These are phyloP conservation scores for Ctenomys sociabilis DNA, from an alignment of 2,113 vertebrate genomes.

Conservation along the genomic window DNA sequence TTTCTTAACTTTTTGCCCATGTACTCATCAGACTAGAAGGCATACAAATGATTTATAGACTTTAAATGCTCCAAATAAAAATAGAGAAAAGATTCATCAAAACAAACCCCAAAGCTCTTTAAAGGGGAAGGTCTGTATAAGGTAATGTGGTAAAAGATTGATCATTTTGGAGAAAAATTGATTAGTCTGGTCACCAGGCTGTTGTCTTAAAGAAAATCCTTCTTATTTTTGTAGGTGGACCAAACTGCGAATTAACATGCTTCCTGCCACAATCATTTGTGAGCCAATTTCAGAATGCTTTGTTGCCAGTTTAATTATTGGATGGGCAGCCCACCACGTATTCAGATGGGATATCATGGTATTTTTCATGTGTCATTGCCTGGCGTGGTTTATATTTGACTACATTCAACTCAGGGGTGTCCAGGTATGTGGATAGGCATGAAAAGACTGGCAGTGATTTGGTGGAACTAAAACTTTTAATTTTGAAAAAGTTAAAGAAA, in stretches of 20 bases:
- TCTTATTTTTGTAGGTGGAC: slow-evolving; percentile 91
- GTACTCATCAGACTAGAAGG: not conserved
- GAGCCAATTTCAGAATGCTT: slow-evolving; percentile 99
- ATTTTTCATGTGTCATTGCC: slow-evolving; percentile 99
- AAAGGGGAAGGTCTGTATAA: not conserved
- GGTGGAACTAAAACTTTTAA: slow-evolving; percentile 30
- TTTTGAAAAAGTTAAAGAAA: slow-evolving; percentile 41
- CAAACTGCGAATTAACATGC: slow-evolving; percentile 97
- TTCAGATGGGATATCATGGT: slow-evolving; percentile 99
- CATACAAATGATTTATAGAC: slow-evolving; percentile 20
- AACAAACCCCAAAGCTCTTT: not conserved
- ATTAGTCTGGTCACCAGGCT: not conserved
- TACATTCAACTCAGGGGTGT: slow-evolving; percentile 97
- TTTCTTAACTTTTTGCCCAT: slow-evolving; percentile 28
- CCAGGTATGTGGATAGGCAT: slow-evolving; percentile 88
- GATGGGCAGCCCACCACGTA: slow-evolving; percentile 96
- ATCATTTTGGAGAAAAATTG: not conserved
- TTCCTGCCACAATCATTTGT: slow-evolving; percentile 95
- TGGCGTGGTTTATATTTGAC: slow-evolving; percentile 98
- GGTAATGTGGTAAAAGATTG: not conserved
- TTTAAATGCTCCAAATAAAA: slow-evolving; percentile 47
- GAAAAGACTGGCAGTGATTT: not conserved
- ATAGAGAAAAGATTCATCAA: not conserved
- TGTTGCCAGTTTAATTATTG: slow-evolving; percentile 97
- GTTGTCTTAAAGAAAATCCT: slow-evolving; percentile 1